phyloP scores from a whole-genome alignment of 2,113 vertebrate genomes.

The Halcyon senegalensis region DNA sequence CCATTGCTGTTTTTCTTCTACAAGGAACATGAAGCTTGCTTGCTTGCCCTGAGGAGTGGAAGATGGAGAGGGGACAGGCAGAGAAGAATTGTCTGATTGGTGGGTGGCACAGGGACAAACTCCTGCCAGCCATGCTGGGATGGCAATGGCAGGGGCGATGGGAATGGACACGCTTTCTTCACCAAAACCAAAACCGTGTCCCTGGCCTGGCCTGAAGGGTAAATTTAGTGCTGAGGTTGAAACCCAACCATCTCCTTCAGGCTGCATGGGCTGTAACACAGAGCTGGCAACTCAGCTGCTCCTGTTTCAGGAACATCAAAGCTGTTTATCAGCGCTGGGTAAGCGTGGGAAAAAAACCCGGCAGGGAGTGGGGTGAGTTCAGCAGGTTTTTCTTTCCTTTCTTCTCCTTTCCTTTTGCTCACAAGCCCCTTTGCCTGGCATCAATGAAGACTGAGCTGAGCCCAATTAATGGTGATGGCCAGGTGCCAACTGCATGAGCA shows the following conservation, averaged over 20 bases:
- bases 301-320: neutral
- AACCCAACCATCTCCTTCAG: neutral
- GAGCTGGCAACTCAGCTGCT: neutral
- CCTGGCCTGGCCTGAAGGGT: neutral
- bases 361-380: neutral
- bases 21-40: neutral
- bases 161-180: neutral
- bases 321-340: neutral
- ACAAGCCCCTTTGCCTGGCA: neutral
- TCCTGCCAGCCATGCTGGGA: neutral
- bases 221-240: constrained; percentile 29
- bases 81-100: neutral
- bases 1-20: neutral
- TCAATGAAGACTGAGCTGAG: neutral
- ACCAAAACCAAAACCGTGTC: neutral
- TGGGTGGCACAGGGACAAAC: neutral
- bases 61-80: neutral
- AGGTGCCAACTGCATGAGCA: neutral
- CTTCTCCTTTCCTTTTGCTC: neutral
- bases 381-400: neutral
- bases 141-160: fast-evolving
- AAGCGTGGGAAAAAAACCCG: neutral
- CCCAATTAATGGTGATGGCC: neutral
- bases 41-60: neutral
- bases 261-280: fast-evolving